Percentiles rank a stretch among this genome's conserved stretches.
These are phyloP conservation scores for Lochmaea crataegi DNA, from an alignment of 2,888 invertebrate species.

Conservation along the genomic window DNA sequence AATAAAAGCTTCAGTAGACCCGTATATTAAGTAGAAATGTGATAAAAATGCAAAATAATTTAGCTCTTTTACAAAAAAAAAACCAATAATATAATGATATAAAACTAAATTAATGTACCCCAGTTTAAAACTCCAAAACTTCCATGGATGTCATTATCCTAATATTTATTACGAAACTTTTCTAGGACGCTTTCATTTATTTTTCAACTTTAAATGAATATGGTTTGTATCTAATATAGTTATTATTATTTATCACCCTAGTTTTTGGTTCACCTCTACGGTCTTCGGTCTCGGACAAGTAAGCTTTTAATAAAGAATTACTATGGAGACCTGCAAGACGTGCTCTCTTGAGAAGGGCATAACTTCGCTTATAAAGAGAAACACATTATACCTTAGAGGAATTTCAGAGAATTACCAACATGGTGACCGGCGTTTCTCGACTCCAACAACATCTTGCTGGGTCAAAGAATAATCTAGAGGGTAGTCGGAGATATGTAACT, in stretches of 20 bases:
- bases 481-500: constrained; percentile 54
- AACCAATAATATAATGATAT: too few species aligned
- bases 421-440: constrained; percentile 54
- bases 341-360: constrained; percentile 51
- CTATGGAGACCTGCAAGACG: constrained; percentile 47
- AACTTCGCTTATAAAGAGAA: constrained; percentile 62
- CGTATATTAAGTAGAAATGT: too few species aligned
- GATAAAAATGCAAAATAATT: too few species aligned
- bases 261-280: constrained; percentile 34
- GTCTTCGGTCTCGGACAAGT: constrained; percentile 30
- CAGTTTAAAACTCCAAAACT: neutral
- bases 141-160: neutral
- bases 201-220: neutral
- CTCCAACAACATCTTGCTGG: constrained; percentile 57
- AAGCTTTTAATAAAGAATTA: constrained; percentile 44
- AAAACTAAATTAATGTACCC: neutral
- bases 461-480: constrained; percentile 61
- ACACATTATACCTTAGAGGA: constrained; percentile 63
- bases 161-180: constrained; percentile 4
- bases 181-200: neutral
- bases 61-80: too few species aligned
- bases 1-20: too few species aligned
- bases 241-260: constrained; percentile 38
- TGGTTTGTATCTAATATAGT: constrained; percentile 18
- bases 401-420: constrained; percentile 56